Evolutionary conservation across 2,113 vertebrate genomes (phyloP), one percentile per base, ranked within the genome.

Genomic region (Syngnathus typhle): DNA sequence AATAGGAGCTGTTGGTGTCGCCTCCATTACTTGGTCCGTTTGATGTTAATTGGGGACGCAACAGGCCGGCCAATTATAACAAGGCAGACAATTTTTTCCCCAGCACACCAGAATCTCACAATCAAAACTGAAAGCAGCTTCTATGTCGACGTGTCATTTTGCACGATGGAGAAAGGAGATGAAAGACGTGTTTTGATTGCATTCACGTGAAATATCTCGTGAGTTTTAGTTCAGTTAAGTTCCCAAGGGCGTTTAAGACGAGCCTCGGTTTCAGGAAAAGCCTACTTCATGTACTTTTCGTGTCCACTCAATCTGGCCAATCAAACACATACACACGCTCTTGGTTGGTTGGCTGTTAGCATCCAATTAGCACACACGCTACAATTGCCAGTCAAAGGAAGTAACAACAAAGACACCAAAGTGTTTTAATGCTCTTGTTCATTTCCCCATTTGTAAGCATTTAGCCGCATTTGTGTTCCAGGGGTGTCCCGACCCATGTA

Each of bases 401-500:
- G 13, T 41, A 19, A 18, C 21, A 41, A 5, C 7, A 37, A 27
- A n/a, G 4, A 10, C 7, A 46, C 19, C 41, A 47, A 66, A 39
- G 43, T 16, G 11, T 21, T 52, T 52, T 9, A n/a, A 32, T 58
- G 43, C 16, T 39, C 16, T 37, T 9, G 27, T 64, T 64, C 11
- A 51, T 21, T 49, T 32, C 7, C 5, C 27, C 37, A 16, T 61
- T 0, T 13, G 23, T 59, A n/a, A 69, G 18, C 49, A 32, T 64
- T 12, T n/a, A 47, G 43, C 73, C 77, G 21, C 65, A 4, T 60
- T 78, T 67, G 18, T 13, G 3, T 63, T 64, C 19, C 80, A 93
- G 93, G 91, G 4, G 38, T 91, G 0, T 90, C 91, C 0, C 93
- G 95, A 1, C 70, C 92, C 1, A 49, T 93, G 78, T 94, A 94